phyloP scores from a whole-genome alignment of 2,888 invertebrate genomes.

The Marasmarcha lunaedactyla region DNA sequence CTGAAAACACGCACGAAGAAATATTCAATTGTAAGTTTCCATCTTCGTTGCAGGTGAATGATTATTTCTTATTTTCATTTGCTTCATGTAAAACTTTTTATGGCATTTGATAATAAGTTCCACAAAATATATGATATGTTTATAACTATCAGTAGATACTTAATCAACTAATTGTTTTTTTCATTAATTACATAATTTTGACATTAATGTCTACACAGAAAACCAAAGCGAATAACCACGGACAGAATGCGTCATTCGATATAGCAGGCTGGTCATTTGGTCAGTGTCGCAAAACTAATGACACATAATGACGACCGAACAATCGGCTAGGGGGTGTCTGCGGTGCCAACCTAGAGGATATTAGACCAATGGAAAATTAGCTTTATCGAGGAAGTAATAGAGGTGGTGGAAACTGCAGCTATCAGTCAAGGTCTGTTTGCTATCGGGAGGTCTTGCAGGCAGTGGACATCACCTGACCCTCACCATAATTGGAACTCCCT shows the following conservation, averaged over 20 bases:
- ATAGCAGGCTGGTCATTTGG: constrained; percentile 65
- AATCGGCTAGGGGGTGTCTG: constrained; percentile 41
- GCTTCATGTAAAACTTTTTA: no score
- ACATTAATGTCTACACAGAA: constrained; percentile 22
- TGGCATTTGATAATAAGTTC: no score
- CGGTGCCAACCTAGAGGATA: constrained; percentile 19
- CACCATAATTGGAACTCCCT: constrained; percentile 46
- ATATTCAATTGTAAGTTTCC: no score
- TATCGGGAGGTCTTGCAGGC: constrained; percentile 41
- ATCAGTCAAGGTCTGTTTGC: constrained; percentile 58
- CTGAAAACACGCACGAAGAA: no score
- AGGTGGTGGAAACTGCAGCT: constrained; percentile 18
- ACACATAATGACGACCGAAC: constrained; percentile 63
- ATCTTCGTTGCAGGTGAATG: no score
- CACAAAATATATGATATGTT: no score
- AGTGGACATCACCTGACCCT: constrained; percentile 17
- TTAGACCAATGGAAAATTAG: constrained; percentile 22
- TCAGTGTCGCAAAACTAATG: constrained; percentile 71
- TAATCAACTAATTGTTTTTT: no score
- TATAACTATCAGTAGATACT: no score
- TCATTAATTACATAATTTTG: no score
- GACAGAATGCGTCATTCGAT: constrained; percentile 64
- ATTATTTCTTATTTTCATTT: no score
- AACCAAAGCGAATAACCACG: constrained; percentile 56
- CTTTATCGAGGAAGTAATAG: constrained; percentile 26